Evolutionary conservation across 2,113 vertebrate genomes (phyloP).

Genomic region (Paradoxurus hermaphroditus): DNA sequence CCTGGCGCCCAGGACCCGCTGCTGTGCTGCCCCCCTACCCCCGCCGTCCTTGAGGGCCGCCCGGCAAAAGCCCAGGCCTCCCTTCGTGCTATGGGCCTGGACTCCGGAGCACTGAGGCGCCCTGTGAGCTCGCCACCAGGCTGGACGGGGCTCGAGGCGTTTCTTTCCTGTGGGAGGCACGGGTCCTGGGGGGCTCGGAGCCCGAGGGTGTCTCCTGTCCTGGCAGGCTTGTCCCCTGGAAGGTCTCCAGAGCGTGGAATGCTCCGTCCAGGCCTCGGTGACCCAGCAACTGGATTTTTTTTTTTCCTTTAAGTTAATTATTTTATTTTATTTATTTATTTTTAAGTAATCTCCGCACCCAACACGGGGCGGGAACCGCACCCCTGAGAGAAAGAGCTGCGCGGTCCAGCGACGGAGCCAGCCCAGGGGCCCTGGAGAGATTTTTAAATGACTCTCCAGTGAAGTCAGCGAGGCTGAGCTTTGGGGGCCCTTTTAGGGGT

Average conservation of each 20-base stretch:
- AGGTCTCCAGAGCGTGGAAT: background rate
- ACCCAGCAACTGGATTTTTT: background rate
- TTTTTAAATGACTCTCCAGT: background rate
- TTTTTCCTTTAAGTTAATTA: background rate
- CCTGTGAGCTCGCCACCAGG: background rate
- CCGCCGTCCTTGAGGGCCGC: rapidly evolving
- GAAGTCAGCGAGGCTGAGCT: background rate
- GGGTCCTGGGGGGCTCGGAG: background rate
- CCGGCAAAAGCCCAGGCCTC: background rate
- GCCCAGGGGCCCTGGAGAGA: background rate
- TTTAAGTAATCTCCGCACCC: background rate
- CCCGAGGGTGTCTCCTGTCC: background rate
- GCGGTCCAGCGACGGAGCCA: background rate
- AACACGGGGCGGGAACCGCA: background rate
- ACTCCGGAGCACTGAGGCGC: background rate
- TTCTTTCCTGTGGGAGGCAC: background rate
- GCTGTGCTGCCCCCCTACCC: background rate
- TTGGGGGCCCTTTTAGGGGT: background rate
- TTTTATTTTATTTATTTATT: background rate
- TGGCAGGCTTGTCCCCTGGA: background rate
- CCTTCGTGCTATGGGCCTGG: background rate
- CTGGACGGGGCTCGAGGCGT: rapidly evolving
- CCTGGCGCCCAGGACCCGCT: rapidly evolving
- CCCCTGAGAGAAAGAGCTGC: background rate
- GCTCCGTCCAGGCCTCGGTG: background rate